Evolutionary conservation across 2,797 vertebrate genomes (phyloP), one percentile per base, ranked within the genome.

Genomic region (Okamejei kenojei): DNA sequence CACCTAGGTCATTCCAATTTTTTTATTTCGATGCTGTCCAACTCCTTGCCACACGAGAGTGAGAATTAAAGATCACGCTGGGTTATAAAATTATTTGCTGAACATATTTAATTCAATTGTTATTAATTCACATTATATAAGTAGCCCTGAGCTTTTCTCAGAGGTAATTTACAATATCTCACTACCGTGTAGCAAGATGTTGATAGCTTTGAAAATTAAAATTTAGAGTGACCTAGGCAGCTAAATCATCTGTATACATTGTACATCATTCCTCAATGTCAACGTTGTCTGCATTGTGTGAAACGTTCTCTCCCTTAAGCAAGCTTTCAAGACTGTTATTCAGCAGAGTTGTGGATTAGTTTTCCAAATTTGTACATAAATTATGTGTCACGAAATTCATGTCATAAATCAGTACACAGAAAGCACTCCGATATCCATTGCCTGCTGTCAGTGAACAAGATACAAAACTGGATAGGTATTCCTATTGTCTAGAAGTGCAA

Each of bases 61-160:
- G 45, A 45, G 45, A 45, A 45, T 45, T 73, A 91, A 74, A 45
- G 65, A 15, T 92, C 21, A 35, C 15, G 9, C 32, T 65, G 65
- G 15, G 65, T 68, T 74, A 74, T 7, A 92, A 92, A 54, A 74
- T 74, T 74, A 92, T 92, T 92, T 74, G 61, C 71, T 38, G 23
- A 74, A 92, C 71, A 88, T 92, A 29, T 54, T 76, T 38, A 74
- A 45, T 8, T 92, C 35, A 73, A 15, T 29, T 92, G 23, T 45
- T 91, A 54, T 45, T 13, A 6, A 74, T 45, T 63, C 38, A n/a
- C 74, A 92, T 45, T 74, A 45, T 76, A 23, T 54, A 92, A 54
- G 45, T 74, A 23, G 1, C 7, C 21, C 32, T 7, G 26, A 74
- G 68, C 23, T 92, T 15, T 73, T 92, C 35, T 17, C 45, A 74